Conservation (phyloP, 2,113 vertebrate genomes). For the Glaucidium brasilianum region DNA sequence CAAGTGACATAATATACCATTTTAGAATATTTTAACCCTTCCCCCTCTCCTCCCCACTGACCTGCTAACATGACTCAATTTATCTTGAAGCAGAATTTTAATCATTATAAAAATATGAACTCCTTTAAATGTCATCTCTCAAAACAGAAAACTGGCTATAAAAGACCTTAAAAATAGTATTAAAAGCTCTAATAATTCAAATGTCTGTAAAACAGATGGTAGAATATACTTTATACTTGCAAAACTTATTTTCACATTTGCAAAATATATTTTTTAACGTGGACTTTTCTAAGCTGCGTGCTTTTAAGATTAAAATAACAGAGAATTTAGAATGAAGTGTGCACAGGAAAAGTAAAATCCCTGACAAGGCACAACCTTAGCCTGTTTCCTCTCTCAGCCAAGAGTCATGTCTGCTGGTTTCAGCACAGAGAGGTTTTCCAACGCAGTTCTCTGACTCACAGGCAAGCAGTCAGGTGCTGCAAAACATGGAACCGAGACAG, state of each 20-base stretch:
- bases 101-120: not conserved
- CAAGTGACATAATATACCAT: not conserved
- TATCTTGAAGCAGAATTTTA: not conserved
- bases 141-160: not conserved
- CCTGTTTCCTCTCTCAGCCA: not conserved
- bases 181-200: not conserved
- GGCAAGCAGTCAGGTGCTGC: not conserved
- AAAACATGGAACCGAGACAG: not conserved
- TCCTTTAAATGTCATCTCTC: not conserved
- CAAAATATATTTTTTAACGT: not conserved
- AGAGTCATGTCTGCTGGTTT: not conserved
- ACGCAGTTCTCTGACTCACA: not conserved
- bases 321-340: not conserved
- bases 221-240: not conserved
- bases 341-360: constrained; percentile 33
- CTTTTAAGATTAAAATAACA: not conserved
- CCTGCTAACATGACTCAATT: not conserved
- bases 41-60: not conserved
- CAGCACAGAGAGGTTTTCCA: not conserved
- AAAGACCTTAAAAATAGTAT: not conserved
- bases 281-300: not conserved
- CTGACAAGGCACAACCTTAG: constrained; percentile 3
- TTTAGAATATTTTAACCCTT: not conserved
- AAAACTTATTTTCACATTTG: not conserved
- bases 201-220: not conserved